Percentiles rank a stretch among this genome's conserved stretches.
Conservation (phyloP, 2,113 vertebrate genomes). For the Thryonomys swinderianus region DNA sequence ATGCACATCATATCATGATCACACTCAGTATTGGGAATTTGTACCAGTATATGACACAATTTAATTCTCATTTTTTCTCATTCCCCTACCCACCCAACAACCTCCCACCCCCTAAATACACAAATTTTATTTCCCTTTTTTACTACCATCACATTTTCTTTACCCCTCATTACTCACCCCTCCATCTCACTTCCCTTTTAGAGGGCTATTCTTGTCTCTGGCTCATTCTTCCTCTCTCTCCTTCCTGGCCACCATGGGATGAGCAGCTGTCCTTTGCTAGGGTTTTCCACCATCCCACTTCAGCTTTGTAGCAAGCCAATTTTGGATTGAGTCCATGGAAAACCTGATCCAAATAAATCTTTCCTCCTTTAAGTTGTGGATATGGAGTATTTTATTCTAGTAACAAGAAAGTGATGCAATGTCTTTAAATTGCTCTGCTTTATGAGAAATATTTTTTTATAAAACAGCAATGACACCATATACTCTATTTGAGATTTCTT, state of each 20-base stretch:
- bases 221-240: neutral
- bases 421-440: slow-evolving; percentile 1
- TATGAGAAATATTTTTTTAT: neutral
- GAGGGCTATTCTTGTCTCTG: neutral
- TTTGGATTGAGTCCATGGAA: neutral
- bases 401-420: neutral
- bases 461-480: neutral
- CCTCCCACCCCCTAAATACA: no score
- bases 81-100: no score
- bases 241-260: neutral
- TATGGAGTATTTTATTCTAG: neutral
- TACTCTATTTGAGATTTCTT: neutral
- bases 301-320: neutral
- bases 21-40: no score
- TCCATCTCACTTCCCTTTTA: no score
- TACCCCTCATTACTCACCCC: no score
- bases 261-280: neutral
- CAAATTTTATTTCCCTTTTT: no score
- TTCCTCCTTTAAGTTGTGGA: neutral
- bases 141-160: no score
- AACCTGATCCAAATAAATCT: neutral
- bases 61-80: no score
- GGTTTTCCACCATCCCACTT: neutral
- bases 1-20: no score
- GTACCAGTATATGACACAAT: no score